Evolutionary conservation across 2,888 invertebrate species (phyloP), one percentile per base, ranked within the genome.

Genomic region (Cantharis rustica): DNA sequence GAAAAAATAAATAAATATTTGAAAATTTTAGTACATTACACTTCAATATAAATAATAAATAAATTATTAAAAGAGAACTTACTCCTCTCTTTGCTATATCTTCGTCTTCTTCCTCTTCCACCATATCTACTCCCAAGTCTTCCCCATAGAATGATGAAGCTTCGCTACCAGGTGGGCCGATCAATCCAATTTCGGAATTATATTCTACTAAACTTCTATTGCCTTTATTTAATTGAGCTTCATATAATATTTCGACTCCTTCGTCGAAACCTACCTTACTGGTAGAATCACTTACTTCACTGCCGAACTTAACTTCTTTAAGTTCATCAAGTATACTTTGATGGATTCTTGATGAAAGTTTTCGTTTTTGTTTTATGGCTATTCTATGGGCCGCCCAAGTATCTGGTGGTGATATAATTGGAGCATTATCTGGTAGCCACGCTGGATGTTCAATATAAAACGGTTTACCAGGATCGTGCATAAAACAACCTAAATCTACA

Each of bases 381-480:
- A 75, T 68, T 13, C 20, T 68, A 13, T 31, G 11, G 10, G 74
- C 66, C 9, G 74, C 77, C 77, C 77, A 79, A 11, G 72, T 68
- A 68, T 79, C 79, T 4, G 62, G 17, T 9, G 72, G 64, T 10
- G 79, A 79, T 26, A 77, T 74, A 2, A 27, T 27, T 23, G 64
- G 72, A 10, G 77, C 69, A 16, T 61, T 11, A 61, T 78, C 77
- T 9, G 68, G n/a, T 17, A 20, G 3, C 73, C 77, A 79, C 13
- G 61, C 69, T 20, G 75, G 73, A 72, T 79, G 75, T 4, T 66
- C 27, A 20, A 15, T 27, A 1, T 89, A 90, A 23, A 23, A 23
- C 9, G 7, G 23, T 72, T 89, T 89, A 0, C 90, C 90, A 0
- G 89, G 89, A 75, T 90, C 90, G 81, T 90, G 90, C 0, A 88